Conservation (phyloP, 2,888 invertebrate species). For the Cremastinae sp. region DNA sequence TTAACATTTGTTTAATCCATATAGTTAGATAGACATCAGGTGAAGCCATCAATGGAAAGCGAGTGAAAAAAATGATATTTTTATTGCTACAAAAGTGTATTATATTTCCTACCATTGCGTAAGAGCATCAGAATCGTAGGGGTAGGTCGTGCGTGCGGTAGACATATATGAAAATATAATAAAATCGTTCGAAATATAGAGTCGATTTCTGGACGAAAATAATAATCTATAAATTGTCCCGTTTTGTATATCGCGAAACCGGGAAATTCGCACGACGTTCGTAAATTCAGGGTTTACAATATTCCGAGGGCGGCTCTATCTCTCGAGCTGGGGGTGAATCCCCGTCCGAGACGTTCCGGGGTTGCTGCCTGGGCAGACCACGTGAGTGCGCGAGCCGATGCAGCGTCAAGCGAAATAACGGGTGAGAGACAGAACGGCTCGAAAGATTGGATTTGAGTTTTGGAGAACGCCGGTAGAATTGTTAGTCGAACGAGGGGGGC, state of each 20-base stretch:
- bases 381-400: conserved; percentile 42
- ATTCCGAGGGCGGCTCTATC: conserved; percentile 1
- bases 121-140: too few species aligned
- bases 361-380: conserved; percentile 21
- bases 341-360: conserved; percentile 44
- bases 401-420: conserved; percentile 25
- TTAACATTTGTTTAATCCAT: too few species aligned
- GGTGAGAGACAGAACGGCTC: conserved; percentile 5
- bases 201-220: conserved; percentile 35
- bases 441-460: background rate
- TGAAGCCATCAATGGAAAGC: too few species aligned
- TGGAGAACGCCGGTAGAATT: too few species aligned
- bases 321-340: conserved; percentile 43
- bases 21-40: too few species aligned
- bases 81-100: too few species aligned
- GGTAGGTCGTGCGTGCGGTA: conserved; percentile 51
- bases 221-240: conserved; percentile 20
- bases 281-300: conserved; percentile 43
- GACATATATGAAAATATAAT: too few species aligned
- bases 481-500: too few species aligned
- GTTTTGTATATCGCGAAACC: background rate
- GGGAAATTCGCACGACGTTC: conserved; percentile 6
- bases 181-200: too few species aligned
- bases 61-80: too few species aligned
- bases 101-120: too few species aligned